phyloP scores from a whole-genome alignment of 92 coral and sea anemone genomes.

The Porites rus region DNA sequence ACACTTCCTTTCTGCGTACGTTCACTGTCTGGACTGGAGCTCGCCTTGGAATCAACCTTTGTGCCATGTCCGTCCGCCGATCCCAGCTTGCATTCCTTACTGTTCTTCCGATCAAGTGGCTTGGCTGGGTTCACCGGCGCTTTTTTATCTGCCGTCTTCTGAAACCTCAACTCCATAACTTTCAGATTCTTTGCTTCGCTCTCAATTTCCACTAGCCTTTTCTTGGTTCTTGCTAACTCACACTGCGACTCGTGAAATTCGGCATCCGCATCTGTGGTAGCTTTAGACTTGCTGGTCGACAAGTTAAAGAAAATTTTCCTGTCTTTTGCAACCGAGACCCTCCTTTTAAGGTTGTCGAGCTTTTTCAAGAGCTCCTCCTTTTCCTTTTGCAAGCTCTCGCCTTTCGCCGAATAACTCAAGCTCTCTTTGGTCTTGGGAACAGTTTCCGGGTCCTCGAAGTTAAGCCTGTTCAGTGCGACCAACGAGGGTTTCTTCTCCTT shows the following conservation, averaged over 20 bases:
- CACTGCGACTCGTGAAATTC: conserved; percentile 90
- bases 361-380: conserved; percentile 71
- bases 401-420: conserved; percentile 31
- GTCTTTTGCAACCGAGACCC: conserved; percentile 87
- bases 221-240: conserved; percentile 89
- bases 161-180: conserved; percentile 69
- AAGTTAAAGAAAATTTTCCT: conserved; percentile 87
- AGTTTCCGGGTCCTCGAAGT: conserved; percentile 72
- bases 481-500: conserved; percentile 74
- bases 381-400: conserved; percentile 73
- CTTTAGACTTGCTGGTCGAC: conserved; percentile 71
- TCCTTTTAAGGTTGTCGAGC: conserved; percentile 75
- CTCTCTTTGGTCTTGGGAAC: conserved; percentile 59
- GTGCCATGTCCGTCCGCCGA: conserved; percentile 6
- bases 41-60: conserved; percentile 17
- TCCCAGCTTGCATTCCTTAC: conserved; percentile 65
- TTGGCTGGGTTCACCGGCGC: conserved; percentile 32
- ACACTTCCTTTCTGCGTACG: conserved; percentile 76
- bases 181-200: conserved; percentile 83
- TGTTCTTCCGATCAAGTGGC: conserved; percentile 43
- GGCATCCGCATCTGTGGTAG: conserved; percentile 88
- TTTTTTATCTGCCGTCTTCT: conserved; percentile 54
- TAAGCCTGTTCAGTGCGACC: conserved; percentile 78
- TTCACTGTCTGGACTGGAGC: conserved; percentile 56
- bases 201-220: conserved; percentile 91